Base-by-base conservation (phyloP, 1,140 invertebrate genomes). In the Phenacoccus solenopsis region DNA sequence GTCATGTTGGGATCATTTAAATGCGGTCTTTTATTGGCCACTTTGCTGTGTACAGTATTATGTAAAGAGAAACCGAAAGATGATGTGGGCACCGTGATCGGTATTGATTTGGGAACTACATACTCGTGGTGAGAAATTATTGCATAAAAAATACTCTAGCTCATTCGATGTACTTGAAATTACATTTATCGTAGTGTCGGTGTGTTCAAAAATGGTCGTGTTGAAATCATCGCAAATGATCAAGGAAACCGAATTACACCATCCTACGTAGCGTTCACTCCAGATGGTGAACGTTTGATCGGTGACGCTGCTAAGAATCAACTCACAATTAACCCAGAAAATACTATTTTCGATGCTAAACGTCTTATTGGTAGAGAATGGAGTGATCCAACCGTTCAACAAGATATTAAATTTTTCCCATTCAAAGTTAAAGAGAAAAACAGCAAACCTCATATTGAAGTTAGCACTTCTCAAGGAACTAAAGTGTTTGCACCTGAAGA, bases 41-140 rank as follows among this genome's bases (percentile, higher is more conserved):
- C 72, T 70, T 24, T 76, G 78, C 78, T 76, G 74, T 72, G 75
- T 77, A 68, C 69, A 35, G 68, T 75, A 4, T 57, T 21, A 10
- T 27, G 12, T 4, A 90, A 91, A 74, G 84, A 87, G 1, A 87
- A 87, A 73, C 86, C 88, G 71, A 90, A 91, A 74, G 91, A 93
- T 24, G 90, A 94, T 75, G 86, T 96, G 74, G 94, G 94, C 49
- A 96, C 94, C 12, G 94, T 97, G 22, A 94, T 97, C 78, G 95
- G 96, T 80, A 99, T 98, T 80, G 96, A 99, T 88, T 86, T 99
- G 77, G 96, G 96, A 79, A 99, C 96, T 71, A 99, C 96, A 67
- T 99, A 99, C 79, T 98, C 96, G 73, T 98, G 94, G 94, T 96
- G 84, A 88, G 84, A n/a, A n/a, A n/a, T n/a, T n/a, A n/a, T n/a